Base-by-base conservation (phyloP, 2,888 invertebrate species). In the Subacronicta megacephala region DNA sequence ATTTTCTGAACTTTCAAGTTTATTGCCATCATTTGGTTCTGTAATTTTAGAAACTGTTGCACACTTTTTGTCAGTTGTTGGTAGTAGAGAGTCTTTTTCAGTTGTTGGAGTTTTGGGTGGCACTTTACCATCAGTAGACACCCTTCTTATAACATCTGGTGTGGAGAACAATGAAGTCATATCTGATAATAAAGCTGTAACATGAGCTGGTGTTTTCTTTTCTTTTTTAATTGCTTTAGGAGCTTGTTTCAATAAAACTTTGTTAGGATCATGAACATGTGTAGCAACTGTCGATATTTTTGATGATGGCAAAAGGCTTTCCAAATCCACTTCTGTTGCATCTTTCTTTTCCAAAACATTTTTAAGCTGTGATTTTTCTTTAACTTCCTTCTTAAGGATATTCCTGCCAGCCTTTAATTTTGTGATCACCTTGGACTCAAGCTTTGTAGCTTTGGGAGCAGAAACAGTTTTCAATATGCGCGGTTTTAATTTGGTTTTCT, bases 111-210 rank as follows among this genome's bases (percentile, higher is more conserved):
- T 76, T 80, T 95, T 95, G 6, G 88, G 88, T 69, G 94, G 83
- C 17, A 83, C 68, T 78, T 95, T 95, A 40, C 82, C 85, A 51
- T 94, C 95, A 38, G 94, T 92, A 50, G 95, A 95, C 13, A 97
- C 96, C 75, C 97, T 94, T 75, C 96, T 94, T 56, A 97, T 97
- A 50, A 97, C 96, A 92, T 97, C 97, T 16, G 97, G 97, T 37
- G 97, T 96, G 6, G 97, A 97, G 84, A 97, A 97, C 56, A 97
- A 87, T 33, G 96, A 96, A 56, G 97, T 95, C 94, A 96, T 96
- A 79, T 96, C 95, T 31, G 94, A 90, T 36, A 95, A 88, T 75
- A 90, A 88, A 70, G 87, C 94, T 52, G 94, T 95, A 41, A 95
- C 90, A 79, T 95, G 95, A 13, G 95, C 94, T 15, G 96, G 95